Evolutionary conservation across 2,797 vertebrate genomes (phyloP), one percentile per base, ranked within the genome.

Genomic region (Urocyon cinereoargenteus): DNA sequence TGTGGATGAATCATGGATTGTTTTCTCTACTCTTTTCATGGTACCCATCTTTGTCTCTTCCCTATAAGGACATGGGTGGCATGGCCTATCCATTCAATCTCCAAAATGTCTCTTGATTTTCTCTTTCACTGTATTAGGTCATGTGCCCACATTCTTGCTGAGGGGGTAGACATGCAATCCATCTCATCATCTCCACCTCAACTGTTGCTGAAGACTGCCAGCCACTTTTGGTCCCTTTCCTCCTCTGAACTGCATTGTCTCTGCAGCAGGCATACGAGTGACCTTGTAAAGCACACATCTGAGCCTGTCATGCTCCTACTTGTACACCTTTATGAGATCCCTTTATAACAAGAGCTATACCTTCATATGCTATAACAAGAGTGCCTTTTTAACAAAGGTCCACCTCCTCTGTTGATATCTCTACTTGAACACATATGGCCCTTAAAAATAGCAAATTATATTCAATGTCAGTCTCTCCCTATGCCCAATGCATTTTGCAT

Each of bases 11-110:
- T 59, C 10, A 28, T 3, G n/a, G n/a, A 72, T 64, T 3, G 22
- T 57, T 82, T 77, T 90, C 79, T 94, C 84, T 72, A 61, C 16
- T 66, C 28, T 86, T 95, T 85, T 81, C 36, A 40, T 9, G n/a
- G 51, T 22, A 34, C 24, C 6, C 51, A 36, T 88, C 55, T 70
- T 64, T 86, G 26, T 84, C 72, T 85, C 34, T n/a, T 73, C n/a
- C 53, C 16, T 24, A 12, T 75, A 28, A 53, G 6, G 68, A 70
- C 16, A 14, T 24, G 24, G 40, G 34, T 18, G 16, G 51, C 5
- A 21, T 31, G 55, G 72, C 12, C 61, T 28, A 11, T 22, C 78
- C 22, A 89, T 5, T 91, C 77, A 49, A 72, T 18, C 28, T 86
- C 18, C 34, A 61, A 81, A 77, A 55, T 61, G 6, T 18, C 55